Conservation (phyloP, 2,797 vertebrate genomes). For the Diceros bicornis region DNA sequence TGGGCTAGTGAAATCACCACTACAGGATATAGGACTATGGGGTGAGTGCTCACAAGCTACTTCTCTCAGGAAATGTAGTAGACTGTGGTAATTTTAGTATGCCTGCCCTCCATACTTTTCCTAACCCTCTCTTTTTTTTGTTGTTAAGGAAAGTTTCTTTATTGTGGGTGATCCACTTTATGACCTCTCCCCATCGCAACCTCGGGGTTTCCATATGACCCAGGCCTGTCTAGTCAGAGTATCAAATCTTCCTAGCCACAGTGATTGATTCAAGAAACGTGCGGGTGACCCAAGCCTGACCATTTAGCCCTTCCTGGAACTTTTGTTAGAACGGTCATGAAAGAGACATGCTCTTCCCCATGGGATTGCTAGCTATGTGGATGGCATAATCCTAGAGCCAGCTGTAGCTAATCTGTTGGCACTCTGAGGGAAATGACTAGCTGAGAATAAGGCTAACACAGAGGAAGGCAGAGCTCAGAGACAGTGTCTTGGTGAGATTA, state of each 20-base stretch:
- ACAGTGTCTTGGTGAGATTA: neutral
- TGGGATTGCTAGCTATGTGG: too few relatives aligned
- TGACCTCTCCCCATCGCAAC: neutral
- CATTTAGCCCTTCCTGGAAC: neutral
- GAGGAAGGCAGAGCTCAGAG: neutral
- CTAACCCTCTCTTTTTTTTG: neutral
- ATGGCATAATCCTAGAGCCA: neutral
- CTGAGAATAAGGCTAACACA: neutral
- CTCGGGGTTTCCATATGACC: neutral
- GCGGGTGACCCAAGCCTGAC: neutral
- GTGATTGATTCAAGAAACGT: neutral
- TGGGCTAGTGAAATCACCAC: neutral
- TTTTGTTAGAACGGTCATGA: neutral
- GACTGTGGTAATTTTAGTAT: neutral
- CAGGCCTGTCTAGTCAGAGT: neutral
- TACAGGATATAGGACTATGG: neutral
- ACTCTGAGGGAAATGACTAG: neutral
- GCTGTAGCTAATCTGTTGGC: neutral
- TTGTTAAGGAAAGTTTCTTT: neutral
- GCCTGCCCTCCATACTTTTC: neutral
- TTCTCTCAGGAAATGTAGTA: neutral
- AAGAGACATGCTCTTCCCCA: neutral
- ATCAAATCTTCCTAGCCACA: neutral
- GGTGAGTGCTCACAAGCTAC: neutral
- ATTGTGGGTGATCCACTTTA: neutral